These are phyloP conservation scores for Leguminivora glycinivorella DNA, from an alignment of 1,140 invertebrate genomes.

Conservation along the genomic window DNA sequence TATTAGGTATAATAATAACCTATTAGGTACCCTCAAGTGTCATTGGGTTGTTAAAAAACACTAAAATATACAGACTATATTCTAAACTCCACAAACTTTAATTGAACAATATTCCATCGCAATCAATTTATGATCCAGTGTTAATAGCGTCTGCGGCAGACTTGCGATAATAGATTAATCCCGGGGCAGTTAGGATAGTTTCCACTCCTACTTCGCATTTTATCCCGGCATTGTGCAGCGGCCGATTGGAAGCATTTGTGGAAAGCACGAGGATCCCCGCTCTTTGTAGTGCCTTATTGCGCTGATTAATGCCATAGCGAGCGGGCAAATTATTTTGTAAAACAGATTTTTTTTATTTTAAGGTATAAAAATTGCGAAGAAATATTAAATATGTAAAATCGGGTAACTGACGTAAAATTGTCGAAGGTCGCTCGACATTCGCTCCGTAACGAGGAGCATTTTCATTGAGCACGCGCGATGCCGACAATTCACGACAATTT, in stretches of 20 bases:
- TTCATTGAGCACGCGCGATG: too few species aligned
- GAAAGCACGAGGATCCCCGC: constrained; percentile 57
- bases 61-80: background rate
- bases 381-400: too few species aligned
- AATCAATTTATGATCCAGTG: constrained; percentile 23
- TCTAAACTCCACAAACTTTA: background rate
- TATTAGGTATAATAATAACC: too few species aligned
- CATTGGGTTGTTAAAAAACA: too few species aligned
- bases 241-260: constrained; percentile 69
- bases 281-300: constrained; percentile 44
- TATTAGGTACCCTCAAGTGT: too few species aligned
- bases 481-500: too few species aligned
- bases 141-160: constrained; percentile 53
- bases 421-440: too few species aligned
- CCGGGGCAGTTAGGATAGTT: constrained; percentile 58
- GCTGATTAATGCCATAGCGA: constrained; percentile 61
- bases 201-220: constrained; percentile 71
- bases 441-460: too few species aligned
- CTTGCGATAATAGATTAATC: constrained; percentile 67
- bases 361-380: constrained; percentile 30
- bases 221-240: constrained; percentile 51
- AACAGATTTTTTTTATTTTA: background rate
- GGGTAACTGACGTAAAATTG: too few species aligned
- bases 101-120: constrained; percentile 14
- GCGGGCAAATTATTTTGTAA: constrained; percentile 18